These are phyloP conservation scores for Pseudorectes ferrugineus DNA, from an alignment of 2,113 vertebrate species.

Conservation along the genomic window DNA sequence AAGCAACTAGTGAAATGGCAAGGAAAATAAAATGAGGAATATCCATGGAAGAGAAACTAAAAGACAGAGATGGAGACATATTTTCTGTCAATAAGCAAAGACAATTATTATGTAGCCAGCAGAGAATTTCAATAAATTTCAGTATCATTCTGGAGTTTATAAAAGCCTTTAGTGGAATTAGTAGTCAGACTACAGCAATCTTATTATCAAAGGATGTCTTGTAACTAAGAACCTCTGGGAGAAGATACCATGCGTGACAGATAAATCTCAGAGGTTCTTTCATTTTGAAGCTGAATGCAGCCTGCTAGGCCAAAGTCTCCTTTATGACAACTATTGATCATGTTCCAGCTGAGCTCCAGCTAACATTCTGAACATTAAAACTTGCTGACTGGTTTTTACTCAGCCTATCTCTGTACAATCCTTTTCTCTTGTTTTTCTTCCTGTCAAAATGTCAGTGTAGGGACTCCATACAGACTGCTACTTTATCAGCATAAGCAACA, in stretches of 20 bases:
- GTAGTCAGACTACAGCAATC: not conserved
- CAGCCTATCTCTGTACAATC: not conserved
- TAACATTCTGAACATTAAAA: not conserved
- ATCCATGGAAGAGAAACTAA: not conserved
- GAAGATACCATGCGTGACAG: rapidly evolving
- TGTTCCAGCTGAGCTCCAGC: not conserved
- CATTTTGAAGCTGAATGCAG: not conserved
- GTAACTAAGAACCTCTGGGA: not conserved
- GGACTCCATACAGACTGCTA: not conserved
- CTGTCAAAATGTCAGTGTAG: not conserved
- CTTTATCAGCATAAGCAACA: not conserved
- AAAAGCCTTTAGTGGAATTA: not conserved
- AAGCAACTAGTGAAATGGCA: not conserved
- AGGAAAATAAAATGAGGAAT: not conserved
- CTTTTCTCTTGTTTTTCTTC: too few species aligned
- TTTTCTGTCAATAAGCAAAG: not conserved
- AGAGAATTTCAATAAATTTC: not conserved
- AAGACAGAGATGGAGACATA: not conserved
- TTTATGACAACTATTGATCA: not conserved
- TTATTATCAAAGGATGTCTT: not conserved
- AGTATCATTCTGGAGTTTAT: not conserved
- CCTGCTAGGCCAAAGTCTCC: not conserved
- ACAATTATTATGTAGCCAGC: not conserved
- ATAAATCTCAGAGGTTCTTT: not conserved
- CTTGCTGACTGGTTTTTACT: not conserved